Evolutionary conservation across 2,797 vertebrate species (phyloP).

Genomic region (Enteromius fasciolatus): DNA sequence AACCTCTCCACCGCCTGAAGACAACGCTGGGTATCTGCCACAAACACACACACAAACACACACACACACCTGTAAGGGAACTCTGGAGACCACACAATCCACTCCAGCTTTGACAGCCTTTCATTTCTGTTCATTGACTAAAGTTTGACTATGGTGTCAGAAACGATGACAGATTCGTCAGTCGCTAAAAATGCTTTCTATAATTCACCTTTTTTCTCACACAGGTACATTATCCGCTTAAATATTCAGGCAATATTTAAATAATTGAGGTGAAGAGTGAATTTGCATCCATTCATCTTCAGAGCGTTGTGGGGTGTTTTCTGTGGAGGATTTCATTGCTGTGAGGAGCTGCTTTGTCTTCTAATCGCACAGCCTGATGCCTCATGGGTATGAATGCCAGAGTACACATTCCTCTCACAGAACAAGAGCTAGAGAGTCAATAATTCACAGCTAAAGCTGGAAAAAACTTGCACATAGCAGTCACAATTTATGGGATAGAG

Average conservation of each 20-base stretch:
- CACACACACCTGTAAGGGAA: background rate
- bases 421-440: conserved; percentile 8
- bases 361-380: background rate
- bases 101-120: background rate
- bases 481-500: background rate
- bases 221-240: background rate
- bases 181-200: background rate
- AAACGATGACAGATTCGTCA: background rate
- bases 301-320: background rate
- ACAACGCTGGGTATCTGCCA: conserved; percentile 89
- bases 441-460: background rate
- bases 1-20: conserved; percentile 95
- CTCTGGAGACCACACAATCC: background rate
- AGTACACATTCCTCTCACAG: background rate
- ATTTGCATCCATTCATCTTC: background rate
- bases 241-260: conserved; percentile 8
- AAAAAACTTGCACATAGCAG: background rate
- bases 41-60: conserved; percentile 53
- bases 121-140: background rate
- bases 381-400: conserved; percentile 5
- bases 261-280: conserved; percentile 14
- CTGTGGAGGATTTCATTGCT: conserved; percentile 21
- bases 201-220: conserved; percentile 9
- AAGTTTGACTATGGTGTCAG: background rate
- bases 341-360: conserved; percentile 16